Evolutionary conservation across 2,113 vertebrate genomes (phyloP).

Genomic region (Plotosus lineatus): DNA sequence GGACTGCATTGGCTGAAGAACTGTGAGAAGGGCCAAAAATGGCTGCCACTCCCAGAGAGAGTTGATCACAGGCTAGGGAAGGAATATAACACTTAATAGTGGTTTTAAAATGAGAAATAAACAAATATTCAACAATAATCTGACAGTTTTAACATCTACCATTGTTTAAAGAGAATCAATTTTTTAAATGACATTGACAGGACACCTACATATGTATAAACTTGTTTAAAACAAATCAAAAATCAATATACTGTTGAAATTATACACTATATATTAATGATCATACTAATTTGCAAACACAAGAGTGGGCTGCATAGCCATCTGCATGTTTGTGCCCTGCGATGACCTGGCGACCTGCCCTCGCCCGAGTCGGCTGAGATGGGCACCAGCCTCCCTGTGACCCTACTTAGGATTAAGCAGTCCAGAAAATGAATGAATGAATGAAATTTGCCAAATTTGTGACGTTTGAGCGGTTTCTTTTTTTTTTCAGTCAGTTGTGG

Average conservation of each 20-base stretch:
- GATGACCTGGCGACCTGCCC: too few relatives aligned
- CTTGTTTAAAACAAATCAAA: neutral
- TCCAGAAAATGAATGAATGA: too few relatives aligned
- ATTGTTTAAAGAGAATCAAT: neutral
- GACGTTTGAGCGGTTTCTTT: too few relatives aligned
- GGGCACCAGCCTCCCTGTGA: too few relatives aligned
- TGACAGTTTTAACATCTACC: neutral
- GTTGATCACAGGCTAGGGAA: constrained; percentile 94
- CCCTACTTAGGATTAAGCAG: too few relatives aligned
- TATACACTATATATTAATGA: neutral
- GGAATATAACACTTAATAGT: constrained; percentile 51
- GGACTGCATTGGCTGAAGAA: constrained; percentile 97
- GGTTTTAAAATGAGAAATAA: neutral
- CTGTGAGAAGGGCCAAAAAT: constrained; percentile 98
- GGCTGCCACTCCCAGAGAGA: constrained; percentile 97
- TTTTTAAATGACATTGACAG: neutral
- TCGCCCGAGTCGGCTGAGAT: too few relatives aligned
- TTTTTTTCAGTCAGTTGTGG: too few relatives aligned
- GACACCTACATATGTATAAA: neutral
- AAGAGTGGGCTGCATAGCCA: too few relatives aligned
- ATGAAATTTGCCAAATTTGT: too few relatives aligned
- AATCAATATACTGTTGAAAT: constrained; percentile 43
- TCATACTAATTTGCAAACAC: too few relatives aligned
- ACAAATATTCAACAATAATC: neutral
- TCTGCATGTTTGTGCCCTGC: too few relatives aligned